Conservation (phyloP, 2,113 vertebrate genomes). For the Cololabis saira region DNA sequence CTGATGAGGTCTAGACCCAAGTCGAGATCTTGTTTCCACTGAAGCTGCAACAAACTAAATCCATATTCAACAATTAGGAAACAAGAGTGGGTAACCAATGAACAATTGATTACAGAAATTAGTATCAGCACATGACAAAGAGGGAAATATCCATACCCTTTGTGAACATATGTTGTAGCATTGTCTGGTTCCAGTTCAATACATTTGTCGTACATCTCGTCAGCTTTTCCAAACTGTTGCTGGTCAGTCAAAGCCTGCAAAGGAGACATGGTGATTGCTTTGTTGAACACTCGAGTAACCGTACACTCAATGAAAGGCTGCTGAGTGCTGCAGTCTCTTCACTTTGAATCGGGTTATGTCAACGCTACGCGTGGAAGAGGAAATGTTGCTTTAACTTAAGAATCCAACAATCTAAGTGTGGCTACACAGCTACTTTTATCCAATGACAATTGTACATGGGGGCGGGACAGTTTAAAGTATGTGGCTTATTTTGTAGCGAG, state of each 20-base stretch:
- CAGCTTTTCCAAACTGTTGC: conserved; percentile 97
- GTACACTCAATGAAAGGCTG: too few relatives aligned
- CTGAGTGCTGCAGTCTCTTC: too few relatives aligned
- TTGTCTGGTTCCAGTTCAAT: conserved; percentile 98
- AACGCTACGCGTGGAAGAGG: too few relatives aligned
- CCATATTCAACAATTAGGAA: not conserved
- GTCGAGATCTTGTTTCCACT: conserved; percentile 98
- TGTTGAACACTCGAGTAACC: not conserved
- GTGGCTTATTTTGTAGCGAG: too few relatives aligned
- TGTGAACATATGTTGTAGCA: conserved; percentile 98
- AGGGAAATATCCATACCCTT: conserved; percentile 85
- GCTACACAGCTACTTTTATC: too few relatives aligned
- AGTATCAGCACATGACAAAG: not conserved
- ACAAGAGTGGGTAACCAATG: too few relatives aligned
- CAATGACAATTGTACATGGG: too few relatives aligned
- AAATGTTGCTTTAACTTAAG: too few relatives aligned
- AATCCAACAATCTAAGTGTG: too few relatives aligned
- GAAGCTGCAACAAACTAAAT: conserved; percentile 95
- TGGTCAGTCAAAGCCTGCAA: conserved; percentile 96
- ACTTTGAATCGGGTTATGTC: too few relatives aligned
- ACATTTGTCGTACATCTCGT: conserved; percentile 99
- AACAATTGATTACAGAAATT: not conserved
- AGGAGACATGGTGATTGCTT: not conserved
- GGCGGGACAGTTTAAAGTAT: too few relatives aligned
- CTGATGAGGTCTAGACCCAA: conserved; percentile 96